These are phyloP conservation scores for Trachemys scripta DNA, from an alignment of 2,113 vertebrate genomes.

Conservation along the genomic window DNA sequence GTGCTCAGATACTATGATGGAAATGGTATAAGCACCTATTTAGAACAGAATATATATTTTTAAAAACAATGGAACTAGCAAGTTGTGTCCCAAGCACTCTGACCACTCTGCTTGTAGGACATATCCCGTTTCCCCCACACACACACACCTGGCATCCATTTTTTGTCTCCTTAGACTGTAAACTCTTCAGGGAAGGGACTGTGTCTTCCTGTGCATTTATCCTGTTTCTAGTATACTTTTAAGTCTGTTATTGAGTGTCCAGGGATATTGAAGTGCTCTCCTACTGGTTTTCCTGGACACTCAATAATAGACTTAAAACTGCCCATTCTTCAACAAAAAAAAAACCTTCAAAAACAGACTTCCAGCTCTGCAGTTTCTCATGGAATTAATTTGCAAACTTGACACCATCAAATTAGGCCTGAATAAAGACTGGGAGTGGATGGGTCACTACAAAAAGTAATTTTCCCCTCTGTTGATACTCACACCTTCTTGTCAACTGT, in stretches of 20 bases:
- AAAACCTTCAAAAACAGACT: too few species aligned
- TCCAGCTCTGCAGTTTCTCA: too few species aligned
- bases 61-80: neutral
- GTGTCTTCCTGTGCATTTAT: neutral
- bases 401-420: too few species aligned
- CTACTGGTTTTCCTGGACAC: too few species aligned
- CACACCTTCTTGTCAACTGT: too few species aligned
- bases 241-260: neutral
- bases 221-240: neutral
- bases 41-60: neutral
- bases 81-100: neutral
- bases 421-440: too few species aligned
- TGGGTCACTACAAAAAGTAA: too few species aligned
- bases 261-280: too few species aligned
- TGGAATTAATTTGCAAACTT: too few species aligned
- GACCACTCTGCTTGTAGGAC: neutral
- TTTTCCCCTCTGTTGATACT: too few species aligned
- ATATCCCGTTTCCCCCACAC: neutral
- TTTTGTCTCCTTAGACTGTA: neutral
- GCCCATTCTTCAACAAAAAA: too few species aligned
- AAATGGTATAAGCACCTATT: neutral
- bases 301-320: too few species aligned
- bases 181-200: neutral
- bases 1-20: neutral
- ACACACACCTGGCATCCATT: neutral